Conservation (phyloP, 1,140 invertebrate genomes). For the Sarcophaga bullata region DNA sequence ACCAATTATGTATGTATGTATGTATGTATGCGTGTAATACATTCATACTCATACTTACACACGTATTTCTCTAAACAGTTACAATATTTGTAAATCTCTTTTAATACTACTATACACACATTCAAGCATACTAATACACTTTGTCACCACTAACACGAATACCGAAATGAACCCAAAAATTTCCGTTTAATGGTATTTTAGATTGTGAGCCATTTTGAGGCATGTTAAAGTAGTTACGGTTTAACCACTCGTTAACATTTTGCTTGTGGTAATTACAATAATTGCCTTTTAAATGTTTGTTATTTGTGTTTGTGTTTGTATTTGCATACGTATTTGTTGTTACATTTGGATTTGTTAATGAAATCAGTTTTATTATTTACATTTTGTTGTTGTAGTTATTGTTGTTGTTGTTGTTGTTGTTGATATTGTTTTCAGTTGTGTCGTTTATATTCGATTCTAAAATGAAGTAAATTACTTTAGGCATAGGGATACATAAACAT, state of each 20-base stretch:
- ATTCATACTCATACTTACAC: no score
- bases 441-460: not conserved
- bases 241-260: conserved; percentile 18
- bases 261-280: conserved; percentile 9
- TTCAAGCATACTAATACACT: not conserved
- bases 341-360: no score
- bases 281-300: conserved; percentile 21
- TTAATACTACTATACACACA: not conserved
- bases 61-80: no score
- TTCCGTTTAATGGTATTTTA: no score
- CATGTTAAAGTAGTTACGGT: not conserved
- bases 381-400: not conserved
- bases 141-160: not conserved
- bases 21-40: no score
- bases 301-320: not conserved
- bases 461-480: not conserved
- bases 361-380: not conserved
- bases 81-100: no score
- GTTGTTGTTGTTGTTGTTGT: not conserved
- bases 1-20: no score
- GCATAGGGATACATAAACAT: no score
- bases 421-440: not conserved
- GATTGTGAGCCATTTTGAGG: no score
- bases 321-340: not conserved
- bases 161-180: no score